Percentiles rank a stretch among this genome's conserved stretches.
These are phyloP conservation scores for Agrotis clavis DNA, from an alignment of 2,888 invertebrate species.

Conservation along the genomic window DNA sequence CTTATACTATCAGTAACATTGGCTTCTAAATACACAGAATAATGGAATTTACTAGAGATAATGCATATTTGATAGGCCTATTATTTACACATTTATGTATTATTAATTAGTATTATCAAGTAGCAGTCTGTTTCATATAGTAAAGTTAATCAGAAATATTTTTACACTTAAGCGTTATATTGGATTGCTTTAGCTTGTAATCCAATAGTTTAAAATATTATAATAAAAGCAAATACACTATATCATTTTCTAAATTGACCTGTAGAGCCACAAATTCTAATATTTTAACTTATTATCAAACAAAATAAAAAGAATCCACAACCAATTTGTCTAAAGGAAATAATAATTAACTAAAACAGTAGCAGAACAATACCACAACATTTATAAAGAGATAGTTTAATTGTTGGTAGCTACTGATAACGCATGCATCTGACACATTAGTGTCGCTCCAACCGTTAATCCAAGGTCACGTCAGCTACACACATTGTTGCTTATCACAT, in stretches of 20 bases:
- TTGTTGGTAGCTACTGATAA: constrained; percentile 65
- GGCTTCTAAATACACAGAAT: background rate
- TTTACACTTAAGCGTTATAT: background rate
- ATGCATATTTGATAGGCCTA: background rate
- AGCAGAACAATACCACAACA: constrained; percentile 29
- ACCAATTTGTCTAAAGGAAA: constrained; percentile 6
- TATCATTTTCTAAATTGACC: constrained; percentile 3
- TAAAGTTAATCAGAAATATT: background rate
- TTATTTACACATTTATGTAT: background rate
- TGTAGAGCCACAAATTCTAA: background rate
- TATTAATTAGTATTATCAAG: background rate
- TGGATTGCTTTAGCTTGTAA: background rate
- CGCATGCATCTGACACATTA: constrained; percentile 61
- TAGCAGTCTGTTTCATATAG: background rate
- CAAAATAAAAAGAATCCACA: no score
- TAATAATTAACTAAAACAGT: constrained; percentile 32
- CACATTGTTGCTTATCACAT: constrained; percentile 40
- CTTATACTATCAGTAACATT: background rate
- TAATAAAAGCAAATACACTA: constrained; percentile 3
- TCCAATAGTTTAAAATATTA: background rate
- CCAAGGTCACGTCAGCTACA: constrained; percentile 62
- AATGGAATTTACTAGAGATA: background rate
- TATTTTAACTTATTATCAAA: background rate
- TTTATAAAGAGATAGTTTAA: constrained; percentile 60
- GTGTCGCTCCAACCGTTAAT: constrained; percentile 61